phyloP scores from a whole-genome alignment of 2,113 vertebrate genomes.

The Lipophrys pholis region DNA sequence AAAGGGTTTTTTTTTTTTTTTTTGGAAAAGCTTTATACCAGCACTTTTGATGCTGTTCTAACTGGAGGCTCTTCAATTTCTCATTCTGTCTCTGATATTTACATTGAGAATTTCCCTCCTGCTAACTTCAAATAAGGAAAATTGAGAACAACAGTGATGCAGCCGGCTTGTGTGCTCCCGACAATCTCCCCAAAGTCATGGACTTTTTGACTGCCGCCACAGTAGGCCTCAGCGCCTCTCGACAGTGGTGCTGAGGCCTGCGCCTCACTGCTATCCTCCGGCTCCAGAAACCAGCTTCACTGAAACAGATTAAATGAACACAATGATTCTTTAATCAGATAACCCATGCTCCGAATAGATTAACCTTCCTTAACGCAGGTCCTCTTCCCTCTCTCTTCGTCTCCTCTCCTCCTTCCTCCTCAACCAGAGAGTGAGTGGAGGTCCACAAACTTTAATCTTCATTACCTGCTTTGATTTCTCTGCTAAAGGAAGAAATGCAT shows the following conservation, averaged over 20 bases:
- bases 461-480: slow-evolving; percentile 87
- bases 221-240: slow-evolving; percentile 65
- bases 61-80: slow-evolving; percentile 28
- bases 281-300: slow-evolving; percentile 75
- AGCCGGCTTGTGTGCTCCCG: slow-evolving; percentile 8
- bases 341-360: slow-evolving; percentile 83
- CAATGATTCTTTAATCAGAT: slow-evolving; percentile 85
- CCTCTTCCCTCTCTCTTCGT: slow-evolving; percentile 62
- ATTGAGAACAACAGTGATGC: slow-evolving; percentile 53
- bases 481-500: slow-evolving; percentile 88
- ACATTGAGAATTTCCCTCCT: slow-evolving; percentile 45
- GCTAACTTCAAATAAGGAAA: slow-evolving; percentile 58
- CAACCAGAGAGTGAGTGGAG: slow-evolving; percentile 60
- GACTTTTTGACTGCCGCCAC: slow-evolving; percentile 50
- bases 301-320: slow-evolving; percentile 86
- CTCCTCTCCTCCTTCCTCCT: slow-evolving; percentile 62
- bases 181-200: slow-evolving; percentile 38
- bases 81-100: slow-evolving; percentile 6
- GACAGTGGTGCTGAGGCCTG: slow-evolving; percentile 47
- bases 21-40: neutral
- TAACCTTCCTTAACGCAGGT: slow-evolving; percentile 82
- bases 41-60: slow-evolving; percentile 19
- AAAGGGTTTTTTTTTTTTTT: slow-evolving; percentile 34
- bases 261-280: slow-evolving; percentile 64
- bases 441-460: slow-evolving; percentile 86